A percentile compares a stretch with the other conserved stretches of the same genome.
phyloP scores from a whole-genome alignment of 2,797 vertebrate genomes.

The Thamnophis elegans region DNA sequence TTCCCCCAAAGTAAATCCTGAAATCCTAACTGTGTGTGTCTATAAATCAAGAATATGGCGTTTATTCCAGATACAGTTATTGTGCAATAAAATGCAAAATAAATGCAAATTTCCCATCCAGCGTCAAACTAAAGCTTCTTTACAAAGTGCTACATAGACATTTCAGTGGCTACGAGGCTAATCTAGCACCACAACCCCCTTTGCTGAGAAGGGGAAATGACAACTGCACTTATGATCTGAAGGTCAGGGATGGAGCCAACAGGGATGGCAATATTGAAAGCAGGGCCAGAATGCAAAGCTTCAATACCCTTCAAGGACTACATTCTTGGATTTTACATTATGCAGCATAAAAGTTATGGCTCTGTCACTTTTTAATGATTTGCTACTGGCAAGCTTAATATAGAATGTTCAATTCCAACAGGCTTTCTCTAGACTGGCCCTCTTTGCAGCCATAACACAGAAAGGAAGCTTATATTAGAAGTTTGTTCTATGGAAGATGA shows the following conservation, averaged over 20 bases:
- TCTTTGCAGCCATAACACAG: background rate
- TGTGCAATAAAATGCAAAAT: background rate
- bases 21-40: background rate
- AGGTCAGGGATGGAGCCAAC: background rate
- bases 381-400: background rate
- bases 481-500: background rate
- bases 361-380: background rate
- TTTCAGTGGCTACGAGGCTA: background rate
- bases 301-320: background rate
- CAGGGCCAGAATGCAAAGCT: background rate
- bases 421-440: background rate
- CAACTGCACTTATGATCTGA: background rate
- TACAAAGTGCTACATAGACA: background rate
- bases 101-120: background rate
- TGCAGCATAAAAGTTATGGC: background rate
- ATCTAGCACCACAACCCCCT: background rate
- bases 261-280: background rate
- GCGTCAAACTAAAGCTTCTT: too few relatives aligned
- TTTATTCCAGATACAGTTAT: background rate
- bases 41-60: background rate
- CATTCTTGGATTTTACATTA: background rate
- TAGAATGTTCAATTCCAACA: background rate
- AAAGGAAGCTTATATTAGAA: background rate
- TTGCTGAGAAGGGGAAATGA: background rate
- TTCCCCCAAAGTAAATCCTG: background rate